These are phyloP conservation scores for Coelopa pilipes DNA, from an alignment of 2,888 invertebrate genomes.

Conservation along the genomic window DNA sequence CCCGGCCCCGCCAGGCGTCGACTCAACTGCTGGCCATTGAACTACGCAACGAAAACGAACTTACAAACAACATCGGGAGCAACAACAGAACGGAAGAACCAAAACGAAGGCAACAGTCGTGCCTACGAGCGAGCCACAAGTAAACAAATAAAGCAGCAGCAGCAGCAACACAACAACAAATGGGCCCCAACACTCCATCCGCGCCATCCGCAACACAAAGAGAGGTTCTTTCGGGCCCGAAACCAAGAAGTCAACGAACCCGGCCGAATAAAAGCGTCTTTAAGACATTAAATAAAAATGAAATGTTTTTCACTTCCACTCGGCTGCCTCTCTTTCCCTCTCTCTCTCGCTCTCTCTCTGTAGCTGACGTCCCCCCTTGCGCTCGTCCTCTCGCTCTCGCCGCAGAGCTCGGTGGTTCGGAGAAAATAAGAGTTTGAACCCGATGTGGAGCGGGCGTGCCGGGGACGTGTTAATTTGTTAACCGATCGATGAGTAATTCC, in stretches of 20 bases:
- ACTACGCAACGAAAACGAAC: constrained; percentile 64
- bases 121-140: background rate
- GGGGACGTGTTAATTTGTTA: too few species aligned
- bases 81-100: constrained; percentile 40
- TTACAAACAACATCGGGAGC: constrained; percentile 52
- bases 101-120: constrained; percentile 49
- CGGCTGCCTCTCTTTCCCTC: too few species aligned
- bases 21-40: constrained; percentile 54
- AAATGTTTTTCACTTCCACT: too few species aligned
- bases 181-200: constrained; percentile 6
- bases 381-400: too few species aligned
- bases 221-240: constrained; percentile 33
- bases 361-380: too few species aligned
- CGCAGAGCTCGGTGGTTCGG: too few species aligned
- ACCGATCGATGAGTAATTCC: too few species aligned
- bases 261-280: constrained; percentile 47
- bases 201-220: constrained; percentile 26
- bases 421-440: too few species aligned
- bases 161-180: constrained; percentile 31
- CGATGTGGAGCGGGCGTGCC: too few species aligned
- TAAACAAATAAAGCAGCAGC: constrained; percentile 16
- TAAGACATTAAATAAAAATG: background rate
- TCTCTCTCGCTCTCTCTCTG: too few species aligned
- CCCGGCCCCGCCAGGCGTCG: constrained; percentile 11
- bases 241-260: constrained; percentile 62